Evolutionary conservation across 2,888 invertebrate genomes (phyloP), one percentile per base, ranked within the genome.

Genomic region (Hipparchia sbordonii): DNA sequence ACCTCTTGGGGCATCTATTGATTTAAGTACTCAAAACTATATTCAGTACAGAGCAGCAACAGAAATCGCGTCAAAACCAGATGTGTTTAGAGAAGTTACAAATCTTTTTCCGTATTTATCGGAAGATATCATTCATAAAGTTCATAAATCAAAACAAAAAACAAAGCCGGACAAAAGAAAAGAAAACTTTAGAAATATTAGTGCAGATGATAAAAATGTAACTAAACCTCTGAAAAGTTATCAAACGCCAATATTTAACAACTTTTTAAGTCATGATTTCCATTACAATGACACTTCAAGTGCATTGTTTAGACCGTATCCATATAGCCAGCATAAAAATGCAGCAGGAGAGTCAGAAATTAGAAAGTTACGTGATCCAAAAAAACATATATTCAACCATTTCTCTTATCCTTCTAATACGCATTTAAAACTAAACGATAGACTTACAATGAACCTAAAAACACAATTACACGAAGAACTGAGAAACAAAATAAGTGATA

Each of bases 41-140:
- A 59, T 57, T 23, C 48, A 72, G 59, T 70, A 56, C 10, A 72
- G 71, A 66, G 56, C 60, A 23, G 59, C 13, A 1, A 62, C n/a
- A 60, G 71, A 73, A 52, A 63, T 10, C 67, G 63, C 68, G 8
- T 48, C 52, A 12, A 74, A 67, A 9, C 82, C 82, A n/a, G 82
- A 91, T 71, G 70, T 91, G 0, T 89, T 92, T 56, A 85, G 87
- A 56, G 92, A 92, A 82, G 90, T 89, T 1, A 79, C 80, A 12
- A 82, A 73, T 68, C 74, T 92, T 0, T 92, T 91, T 57, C 82
- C 86, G 2, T 80, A 87, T 76, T 80, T 89, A 70, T 78, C 82
- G 48, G 69, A 72, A 60, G 72, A 67, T 7, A 13, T 39, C 4
- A 54, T 54, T 10, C 48, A 63, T 45, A 72, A 72, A 12, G 87